A percentile compares a stretch with the other conserved stretches of the same genome.
phyloP scores from a whole-genome alignment of 1,140 invertebrate species.

The Hetaerina americana region DNA sequence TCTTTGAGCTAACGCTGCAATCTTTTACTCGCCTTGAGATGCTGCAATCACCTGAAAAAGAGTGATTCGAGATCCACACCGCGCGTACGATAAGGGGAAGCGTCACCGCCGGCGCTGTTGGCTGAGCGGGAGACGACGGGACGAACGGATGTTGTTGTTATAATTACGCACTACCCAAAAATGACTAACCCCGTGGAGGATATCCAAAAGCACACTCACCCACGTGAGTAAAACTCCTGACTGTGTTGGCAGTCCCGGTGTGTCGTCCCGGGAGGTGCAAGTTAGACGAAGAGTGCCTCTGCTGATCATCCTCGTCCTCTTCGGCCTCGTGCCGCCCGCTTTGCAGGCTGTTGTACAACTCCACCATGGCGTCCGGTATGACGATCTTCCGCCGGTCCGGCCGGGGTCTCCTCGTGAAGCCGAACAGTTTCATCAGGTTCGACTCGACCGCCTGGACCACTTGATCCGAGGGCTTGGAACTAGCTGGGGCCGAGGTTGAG shows the following conservation, averaged over 20 bases:
- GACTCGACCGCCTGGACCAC: constrained; percentile 39
- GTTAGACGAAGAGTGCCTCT: constrained; percentile 30
- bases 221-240: constrained; percentile 68
- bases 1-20: too few relatives aligned
- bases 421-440: constrained; percentile 58
- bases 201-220: constrained; percentile 37
- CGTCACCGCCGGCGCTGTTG: too few relatives aligned
- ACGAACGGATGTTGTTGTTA: too few relatives aligned
- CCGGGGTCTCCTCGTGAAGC: constrained; percentile 48
- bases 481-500: not conserved
- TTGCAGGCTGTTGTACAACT: constrained; percentile 53
- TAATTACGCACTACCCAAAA: too few relatives aligned
- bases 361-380: constrained; percentile 64
- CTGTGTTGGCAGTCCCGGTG: constrained; percentile 63
- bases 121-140: too few relatives aligned
- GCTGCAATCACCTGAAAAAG: too few relatives aligned
- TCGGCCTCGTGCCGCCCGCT: constrained; percentile 34
- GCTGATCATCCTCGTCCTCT: constrained; percentile 29
- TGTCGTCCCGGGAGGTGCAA: constrained; percentile 53
- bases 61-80: too few relatives aligned
- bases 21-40: too few relatives aligned
- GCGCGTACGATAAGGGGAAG: too few relatives aligned
- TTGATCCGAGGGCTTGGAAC: not conserved
- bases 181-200: too few relatives aligned
- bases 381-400: constrained; percentile 33